These are phyloP conservation scores for Trachelus tabidus DNA, from an alignment of 2,888 invertebrate genomes.

Conservation along the genomic window DNA sequence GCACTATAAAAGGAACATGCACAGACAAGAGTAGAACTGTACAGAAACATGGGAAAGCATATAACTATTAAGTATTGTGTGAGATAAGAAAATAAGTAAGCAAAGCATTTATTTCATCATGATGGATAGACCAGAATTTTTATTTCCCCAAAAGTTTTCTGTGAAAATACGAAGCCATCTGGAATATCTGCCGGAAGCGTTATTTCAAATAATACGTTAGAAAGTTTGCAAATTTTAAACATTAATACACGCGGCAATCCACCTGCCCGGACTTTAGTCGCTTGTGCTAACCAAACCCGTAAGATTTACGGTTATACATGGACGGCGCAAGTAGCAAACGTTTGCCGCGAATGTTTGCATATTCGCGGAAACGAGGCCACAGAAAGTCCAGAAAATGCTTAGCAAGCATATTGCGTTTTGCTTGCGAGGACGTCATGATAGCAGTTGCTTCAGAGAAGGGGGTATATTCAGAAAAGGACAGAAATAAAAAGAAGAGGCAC, in stretches of 20 bases:
- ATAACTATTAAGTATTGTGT: neutral
- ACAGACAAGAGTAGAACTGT: neutral
- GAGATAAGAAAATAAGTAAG: neutral
- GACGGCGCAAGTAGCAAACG: neutral
- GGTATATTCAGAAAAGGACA: slow-evolving; percentile 14
- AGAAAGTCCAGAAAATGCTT: slow-evolving; percentile 25
- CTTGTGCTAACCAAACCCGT: neutral
- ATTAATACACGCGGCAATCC: neutral
- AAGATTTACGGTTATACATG: neutral
- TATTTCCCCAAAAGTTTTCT: neutral
- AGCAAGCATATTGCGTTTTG: slow-evolving; percentile 44
- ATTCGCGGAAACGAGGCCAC: slow-evolving; percentile 14
- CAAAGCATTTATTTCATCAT: neutral
- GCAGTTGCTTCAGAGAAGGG: slow-evolving; percentile 16
- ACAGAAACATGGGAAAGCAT: neutral
- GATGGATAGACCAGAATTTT: neutral
- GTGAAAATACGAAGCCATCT: neutral
- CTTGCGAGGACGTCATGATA: slow-evolving; percentile 36
- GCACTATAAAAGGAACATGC: neutral
- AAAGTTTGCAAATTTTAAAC: neutral
- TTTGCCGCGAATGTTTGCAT: neutral
- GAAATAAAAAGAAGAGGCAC: slow-evolving; percentile 23
- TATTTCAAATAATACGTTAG: slow-evolving; percentile 38
- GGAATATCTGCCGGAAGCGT: neutral
- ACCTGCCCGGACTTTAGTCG: neutral